Percentiles rank a stretch among this genome's conserved stretches.
Evolutionary conservation across 2,113 vertebrate genomes (phyloP).

Genomic region (Perca fluviatilis): DNA sequence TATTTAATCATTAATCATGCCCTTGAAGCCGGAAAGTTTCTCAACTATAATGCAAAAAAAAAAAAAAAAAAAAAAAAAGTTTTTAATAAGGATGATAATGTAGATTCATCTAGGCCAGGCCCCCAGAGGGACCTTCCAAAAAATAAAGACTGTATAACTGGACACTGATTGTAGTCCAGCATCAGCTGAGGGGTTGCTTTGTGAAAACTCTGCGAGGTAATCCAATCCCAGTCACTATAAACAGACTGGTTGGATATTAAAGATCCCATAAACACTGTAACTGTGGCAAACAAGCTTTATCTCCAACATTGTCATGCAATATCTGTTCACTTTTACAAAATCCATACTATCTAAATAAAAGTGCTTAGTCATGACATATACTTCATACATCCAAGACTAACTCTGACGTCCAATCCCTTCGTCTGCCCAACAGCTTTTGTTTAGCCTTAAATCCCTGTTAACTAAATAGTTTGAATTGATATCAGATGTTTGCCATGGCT

Average conservation of each 20-base stretch:
- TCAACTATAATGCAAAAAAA: slow-evolving; percentile 60
- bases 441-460: slow-evolving; percentile 47
- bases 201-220: slow-evolving; percentile 44
- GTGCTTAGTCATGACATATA: slow-evolving; percentile 21
- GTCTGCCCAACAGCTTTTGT: slow-evolving; percentile 40
- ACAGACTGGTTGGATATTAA: slow-evolving; percentile 48
- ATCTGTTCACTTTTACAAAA: slow-evolving; percentile 22
- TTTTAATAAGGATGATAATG: slow-evolving; percentile 63
- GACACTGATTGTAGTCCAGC: slow-evolving; percentile 45
- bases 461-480: slow-evolving; percentile 54
- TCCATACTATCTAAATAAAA: slow-evolving; percentile 43
- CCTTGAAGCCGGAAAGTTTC: slow-evolving; percentile 72
- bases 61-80: slow-evolving; percentile 41
- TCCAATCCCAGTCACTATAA: slow-evolving; percentile 37
- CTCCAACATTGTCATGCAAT: slow-evolving; percentile 12
- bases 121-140: slow-evolving; percentile 51
- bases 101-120: slow-evolving; percentile 65
- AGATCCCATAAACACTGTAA: slow-evolving; percentile 45
- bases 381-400: slow-evolving; percentile 28
- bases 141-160: slow-evolving; percentile 53
- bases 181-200: slow-evolving; percentile 45
- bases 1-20: slow-evolving; percentile 79
- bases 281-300: slow-evolving; percentile 33
- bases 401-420: slow-evolving; percentile 38
- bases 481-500: slow-evolving; percentile 45